These are phyloP conservation scores for Florisuga fusca DNA, from an alignment of 2,797 vertebrate species.

Conservation along the genomic window DNA sequence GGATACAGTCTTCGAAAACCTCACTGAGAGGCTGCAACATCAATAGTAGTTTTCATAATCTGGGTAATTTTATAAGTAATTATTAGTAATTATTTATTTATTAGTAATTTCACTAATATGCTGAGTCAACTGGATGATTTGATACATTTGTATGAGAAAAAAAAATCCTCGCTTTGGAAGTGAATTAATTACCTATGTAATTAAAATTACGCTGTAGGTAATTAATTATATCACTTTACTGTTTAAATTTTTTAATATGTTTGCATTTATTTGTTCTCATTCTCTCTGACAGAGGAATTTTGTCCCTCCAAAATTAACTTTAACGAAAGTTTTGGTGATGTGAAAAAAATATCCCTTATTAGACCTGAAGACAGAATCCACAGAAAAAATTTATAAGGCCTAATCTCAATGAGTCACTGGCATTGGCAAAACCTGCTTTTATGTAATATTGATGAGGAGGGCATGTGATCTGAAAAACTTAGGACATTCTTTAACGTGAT, in stretches of 20 bases:
- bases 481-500: neutral
- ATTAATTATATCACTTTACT: neutral
- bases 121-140: neutral
- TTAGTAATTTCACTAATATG: no score
- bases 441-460: neutral
- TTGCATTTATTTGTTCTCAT: neutral
- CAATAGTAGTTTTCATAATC: neutral
- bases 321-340: neutral
- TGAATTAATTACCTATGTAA: neutral
- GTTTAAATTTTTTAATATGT: neutral
- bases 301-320: neutral
- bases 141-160: neutral
- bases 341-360: neutral
- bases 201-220: neutral
- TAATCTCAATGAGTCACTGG: neutral
- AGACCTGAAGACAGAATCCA: neutral
- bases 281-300: neutral
- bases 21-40: neutral
- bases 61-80: neutral
- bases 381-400: neutral
- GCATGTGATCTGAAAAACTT: fast-evolving
- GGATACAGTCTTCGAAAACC: neutral
- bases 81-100: neutral
- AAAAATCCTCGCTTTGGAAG: neutral
- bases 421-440: neutral